These are phyloP conservation scores for Parnassius mnemosyne DNA, from an alignment of 2,888 invertebrate species.

Conservation along the genomic window DNA sequence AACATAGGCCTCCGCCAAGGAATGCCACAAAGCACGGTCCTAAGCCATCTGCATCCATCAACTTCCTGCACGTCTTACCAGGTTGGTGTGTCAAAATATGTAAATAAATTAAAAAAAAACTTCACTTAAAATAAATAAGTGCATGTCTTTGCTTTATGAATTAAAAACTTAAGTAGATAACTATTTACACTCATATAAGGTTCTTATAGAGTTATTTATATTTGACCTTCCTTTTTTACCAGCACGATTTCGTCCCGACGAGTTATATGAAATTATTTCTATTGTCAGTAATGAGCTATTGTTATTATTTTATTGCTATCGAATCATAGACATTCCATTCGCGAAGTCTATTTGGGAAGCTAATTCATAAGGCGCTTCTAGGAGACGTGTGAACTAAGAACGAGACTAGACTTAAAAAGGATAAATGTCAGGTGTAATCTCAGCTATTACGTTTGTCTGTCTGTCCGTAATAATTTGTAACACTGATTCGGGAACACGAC, in stretches of 20 bases:
- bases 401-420: slow-evolving; percentile 36
- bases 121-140: too few relatives aligned
- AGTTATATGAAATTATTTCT: slow-evolving; percentile 5
- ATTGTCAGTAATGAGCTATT: slow-evolving; percentile 34
- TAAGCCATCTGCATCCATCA: too few relatives aligned
- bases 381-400: slow-evolving; percentile 34
- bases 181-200: too few relatives aligned
- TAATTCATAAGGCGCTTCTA: slow-evolving; percentile 23
- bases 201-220: too few relatives aligned
- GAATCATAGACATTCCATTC: slow-evolving; percentile 32
- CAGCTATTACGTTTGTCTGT: slow-evolving; percentile 5
- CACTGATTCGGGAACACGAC: slow-evolving; percentile 3
- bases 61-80: too few relatives aligned
- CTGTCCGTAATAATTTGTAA: slow-evolving; percentile 11
- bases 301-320: slow-evolving; percentile 31
- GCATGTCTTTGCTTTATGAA: too few relatives aligned
- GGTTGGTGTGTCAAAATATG: too few relatives aligned
- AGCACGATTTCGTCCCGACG: neutral
- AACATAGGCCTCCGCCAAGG: too few relatives aligned
- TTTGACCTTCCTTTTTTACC: too few relatives aligned
- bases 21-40: too few relatives aligned
- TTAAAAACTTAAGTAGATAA: too few relatives aligned
- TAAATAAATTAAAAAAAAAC: too few relatives aligned
- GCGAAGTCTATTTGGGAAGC: slow-evolving; percentile 33
- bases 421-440: slow-evolving; percentile 18